Conservation (phyloP, 2,113 vertebrate genomes). For the Poicephalus gulielmi region DNA sequence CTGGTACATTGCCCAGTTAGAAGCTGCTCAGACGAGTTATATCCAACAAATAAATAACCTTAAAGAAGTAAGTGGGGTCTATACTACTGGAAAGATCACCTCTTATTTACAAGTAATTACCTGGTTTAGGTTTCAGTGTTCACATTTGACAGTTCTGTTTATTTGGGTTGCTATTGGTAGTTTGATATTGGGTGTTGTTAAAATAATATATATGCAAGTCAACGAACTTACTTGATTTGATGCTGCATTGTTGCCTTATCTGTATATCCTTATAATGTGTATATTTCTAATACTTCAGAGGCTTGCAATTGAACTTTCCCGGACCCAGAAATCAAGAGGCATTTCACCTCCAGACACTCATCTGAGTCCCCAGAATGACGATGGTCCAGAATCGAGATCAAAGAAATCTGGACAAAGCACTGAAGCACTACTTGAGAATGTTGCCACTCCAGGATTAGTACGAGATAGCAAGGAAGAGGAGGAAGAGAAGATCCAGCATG, state of each 20-base stretch:
- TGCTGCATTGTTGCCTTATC: not conserved
- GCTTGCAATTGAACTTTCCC: slow-evolving; percentile 92
- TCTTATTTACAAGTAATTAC: not conserved
- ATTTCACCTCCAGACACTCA: slow-evolving; percentile 90
- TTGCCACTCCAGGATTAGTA: slow-evolving; percentile 48
- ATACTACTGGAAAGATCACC: not conserved
- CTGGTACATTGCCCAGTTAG: slow-evolving; percentile 98
- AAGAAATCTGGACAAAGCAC: slow-evolving; percentile 74
- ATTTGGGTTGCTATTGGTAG: not conserved
- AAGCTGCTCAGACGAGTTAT: slow-evolving; percentile 92
- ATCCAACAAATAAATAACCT: slow-evolving; percentile 98
- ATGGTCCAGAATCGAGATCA: slow-evolving; percentile 74
- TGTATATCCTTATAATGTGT: not conserved
- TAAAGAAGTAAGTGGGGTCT: slow-evolving; percentile 85
- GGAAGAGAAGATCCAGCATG: slow-evolving; percentile 88
- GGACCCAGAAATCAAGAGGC: slow-evolving; percentile 89
- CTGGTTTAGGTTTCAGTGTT: not conserved
- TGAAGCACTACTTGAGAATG: slow-evolving; percentile 70
- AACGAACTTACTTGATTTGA: not conserved
- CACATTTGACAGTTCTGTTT: not conserved
- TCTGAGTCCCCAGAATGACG: slow-evolving; percentile 83
- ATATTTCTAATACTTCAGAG: slow-evolving; percentile 73
- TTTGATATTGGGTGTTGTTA: not conserved
- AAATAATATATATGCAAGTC: not conserved
- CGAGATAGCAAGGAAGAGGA: slow-evolving; percentile 83